phyloP scores from a whole-genome alignment of 2,797 vertebrate genomes.

The Lepidocolaptes lacrymiger region DNA sequence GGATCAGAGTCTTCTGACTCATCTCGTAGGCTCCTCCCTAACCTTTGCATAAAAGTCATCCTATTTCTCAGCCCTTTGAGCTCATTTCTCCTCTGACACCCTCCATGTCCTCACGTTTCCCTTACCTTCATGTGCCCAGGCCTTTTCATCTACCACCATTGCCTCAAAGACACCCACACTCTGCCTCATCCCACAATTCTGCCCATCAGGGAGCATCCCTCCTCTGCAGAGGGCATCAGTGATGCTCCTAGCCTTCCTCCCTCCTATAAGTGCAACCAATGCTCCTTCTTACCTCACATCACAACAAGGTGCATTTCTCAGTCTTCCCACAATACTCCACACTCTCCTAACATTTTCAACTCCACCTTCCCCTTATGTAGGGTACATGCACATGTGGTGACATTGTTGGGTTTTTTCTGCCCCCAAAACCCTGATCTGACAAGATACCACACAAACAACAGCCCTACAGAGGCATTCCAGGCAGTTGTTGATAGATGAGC shows the following conservation, averaged over 20 bases:
- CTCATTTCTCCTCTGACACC: not conserved
- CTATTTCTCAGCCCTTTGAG: not conserved
- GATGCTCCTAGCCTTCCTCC: not conserved
- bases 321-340: not conserved
- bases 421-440: not conserved
- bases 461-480: not conserved
- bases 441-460: not conserved
- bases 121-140: not conserved
- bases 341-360: rapidly evolving
- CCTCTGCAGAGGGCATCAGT: rapidly evolving
- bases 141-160: not conserved
- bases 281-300: not conserved
- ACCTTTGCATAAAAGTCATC: no score
- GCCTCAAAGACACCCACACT: not conserved
- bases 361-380: rapidly evolving
- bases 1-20: not conserved
- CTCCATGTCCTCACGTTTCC: not conserved
- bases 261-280: not conserved
- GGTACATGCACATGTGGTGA: rapidly evolving
- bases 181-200: not conserved
- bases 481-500: not conserved
- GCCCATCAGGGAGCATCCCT: not conserved
- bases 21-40: not conserved
- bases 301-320: not conserved
- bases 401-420: rapidly evolving